Evolutionary conservation across 2,888 invertebrate genomes (phyloP).

Genomic region (Drosophila ustulata): DNA sequence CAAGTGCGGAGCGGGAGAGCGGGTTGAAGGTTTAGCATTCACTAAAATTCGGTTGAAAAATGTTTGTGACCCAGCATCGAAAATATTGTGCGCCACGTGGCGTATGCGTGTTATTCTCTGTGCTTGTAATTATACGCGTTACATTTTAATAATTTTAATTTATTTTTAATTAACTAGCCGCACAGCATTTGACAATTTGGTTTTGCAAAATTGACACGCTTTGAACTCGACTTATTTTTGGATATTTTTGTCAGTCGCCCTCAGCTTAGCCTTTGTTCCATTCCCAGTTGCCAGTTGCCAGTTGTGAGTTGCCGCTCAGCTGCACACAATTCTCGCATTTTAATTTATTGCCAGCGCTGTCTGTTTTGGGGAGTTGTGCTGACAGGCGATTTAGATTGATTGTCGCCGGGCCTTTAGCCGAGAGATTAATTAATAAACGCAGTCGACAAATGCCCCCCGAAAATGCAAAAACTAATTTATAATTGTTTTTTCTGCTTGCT

Average conservation of each 20-base stretch:
- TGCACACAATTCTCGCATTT: slow-evolving; percentile 54
- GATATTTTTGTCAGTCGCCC: slow-evolving; percentile 13
- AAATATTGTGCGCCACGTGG: slow-evolving; percentile 48
- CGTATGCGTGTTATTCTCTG: slow-evolving; percentile 51
- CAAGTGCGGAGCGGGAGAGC: slow-evolving; percentile 36
- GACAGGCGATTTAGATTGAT: slow-evolving; percentile 79
- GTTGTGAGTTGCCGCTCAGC: slow-evolving; percentile 37
- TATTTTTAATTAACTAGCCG: slow-evolving; percentile 73
- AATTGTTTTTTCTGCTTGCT: slow-evolving; percentile 47
- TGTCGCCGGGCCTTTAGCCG: slow-evolving; percentile 32
- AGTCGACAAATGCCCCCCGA: slow-evolving; percentile 36
- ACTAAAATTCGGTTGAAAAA: slow-evolving; percentile 35
- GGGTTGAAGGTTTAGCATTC: not conserved
- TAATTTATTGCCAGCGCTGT: slow-evolving; percentile 64
- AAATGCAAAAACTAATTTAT: slow-evolving; percentile 58
- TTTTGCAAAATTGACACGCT: slow-evolving; percentile 41
- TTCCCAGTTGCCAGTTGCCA: slow-evolving; percentile 2
- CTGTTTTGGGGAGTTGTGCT: slow-evolving; percentile 52
- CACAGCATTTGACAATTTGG: slow-evolving; percentile 38
- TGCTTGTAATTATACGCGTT: slow-evolving; percentile 56
- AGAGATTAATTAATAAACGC: slow-evolving; percentile 63
- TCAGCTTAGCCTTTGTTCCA: slow-evolving; percentile 1
- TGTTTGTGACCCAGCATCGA: slow-evolving; percentile 27
- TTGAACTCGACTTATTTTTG: slow-evolving; percentile 35
- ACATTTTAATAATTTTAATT: slow-evolving; percentile 73